phyloP scores from a whole-genome alignment of 2,888 invertebrate species.

The Macrostomum cliftonense region DNA sequence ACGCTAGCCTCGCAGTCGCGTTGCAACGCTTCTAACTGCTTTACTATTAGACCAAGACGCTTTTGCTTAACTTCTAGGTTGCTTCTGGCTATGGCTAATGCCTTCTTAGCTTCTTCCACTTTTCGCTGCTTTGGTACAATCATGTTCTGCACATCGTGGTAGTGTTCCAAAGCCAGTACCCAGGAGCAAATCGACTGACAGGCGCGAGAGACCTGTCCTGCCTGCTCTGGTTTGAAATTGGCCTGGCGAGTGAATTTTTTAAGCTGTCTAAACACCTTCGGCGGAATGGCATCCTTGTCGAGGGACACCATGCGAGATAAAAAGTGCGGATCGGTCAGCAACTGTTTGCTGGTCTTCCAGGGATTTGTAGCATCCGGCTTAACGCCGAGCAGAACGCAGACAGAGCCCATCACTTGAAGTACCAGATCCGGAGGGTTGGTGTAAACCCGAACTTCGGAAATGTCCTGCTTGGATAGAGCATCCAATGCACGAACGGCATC shows the following conservation, averaged over 20 bases:
- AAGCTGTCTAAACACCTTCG: conserved; percentile 29
- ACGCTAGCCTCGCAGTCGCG: conserved; percentile 34
- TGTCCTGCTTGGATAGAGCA: conserved; percentile 31
- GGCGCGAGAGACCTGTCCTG: conserved; percentile 30
- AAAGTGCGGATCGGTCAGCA: conserved; percentile 31
- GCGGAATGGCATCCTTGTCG: conserved; percentile 31
- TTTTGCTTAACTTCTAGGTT: conserved; percentile 30
- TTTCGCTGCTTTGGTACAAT: conserved; percentile 34
- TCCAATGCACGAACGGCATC: conserved; percentile 32
- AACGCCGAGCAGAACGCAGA: conserved; percentile 31
- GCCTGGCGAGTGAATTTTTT: conserved; percentile 30
- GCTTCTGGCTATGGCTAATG: conserved; percentile 27
- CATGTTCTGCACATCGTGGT: conserved; percentile 36
- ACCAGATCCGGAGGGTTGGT: conserved; percentile 28
- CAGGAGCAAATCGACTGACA: conserved; percentile 36
- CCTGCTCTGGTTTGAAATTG: conserved; percentile 32
- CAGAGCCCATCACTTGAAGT: conserved; percentile 30
- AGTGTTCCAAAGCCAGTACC: conserved; percentile 35
- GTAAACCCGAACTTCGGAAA: conserved; percentile 32
- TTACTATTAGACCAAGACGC: conserved; percentile 29
- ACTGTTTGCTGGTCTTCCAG: conserved; percentile 30
- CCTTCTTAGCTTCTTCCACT: conserved; percentile 34
- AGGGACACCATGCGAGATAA: conserved; percentile 28
- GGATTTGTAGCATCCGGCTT: conserved; percentile 20
- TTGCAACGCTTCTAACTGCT: conserved; percentile 27